Conservation (phyloP, 64 coral and sea anemone genomes). For the Porites lutea region DNA sequence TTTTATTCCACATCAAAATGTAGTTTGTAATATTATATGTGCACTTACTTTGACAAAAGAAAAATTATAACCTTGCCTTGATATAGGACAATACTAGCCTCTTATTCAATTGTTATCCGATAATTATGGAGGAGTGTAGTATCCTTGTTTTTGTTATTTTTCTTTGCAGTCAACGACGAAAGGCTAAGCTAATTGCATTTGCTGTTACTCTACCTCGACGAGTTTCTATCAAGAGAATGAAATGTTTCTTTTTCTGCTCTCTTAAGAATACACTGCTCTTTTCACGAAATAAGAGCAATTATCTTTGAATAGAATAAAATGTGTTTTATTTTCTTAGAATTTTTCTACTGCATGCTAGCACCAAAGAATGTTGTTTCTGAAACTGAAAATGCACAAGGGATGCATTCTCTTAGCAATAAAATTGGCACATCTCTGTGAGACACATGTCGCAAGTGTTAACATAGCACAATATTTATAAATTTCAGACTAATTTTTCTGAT, state of each 20-base stretch:
- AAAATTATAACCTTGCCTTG: slow-evolving; percentile 42
- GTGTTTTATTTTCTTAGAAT: neutral
- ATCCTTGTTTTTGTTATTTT: slow-evolving; percentile 24
- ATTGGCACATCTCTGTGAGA: neutral
- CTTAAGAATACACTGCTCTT: neutral
- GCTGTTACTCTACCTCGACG: neutral
- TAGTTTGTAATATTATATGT: neutral
- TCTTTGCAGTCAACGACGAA: slow-evolving; percentile 24
- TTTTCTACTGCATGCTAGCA: neutral
- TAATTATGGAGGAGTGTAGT: slow-evolving; percentile 4
- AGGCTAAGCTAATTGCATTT: neutral
- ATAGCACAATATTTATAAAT: slow-evolving; percentile 40
- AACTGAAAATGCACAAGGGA: no score
- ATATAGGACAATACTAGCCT: slow-evolving; percentile 32
- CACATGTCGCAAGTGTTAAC: slow-evolving; percentile 20
- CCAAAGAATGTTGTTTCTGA: neutral
- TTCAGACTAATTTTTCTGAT: slow-evolving; percentile 25
- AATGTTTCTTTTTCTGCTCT: neutral
- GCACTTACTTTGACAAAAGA: slow-evolving; percentile 33
- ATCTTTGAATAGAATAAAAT: slow-evolving; percentile 12
- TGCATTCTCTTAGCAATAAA: neutral
- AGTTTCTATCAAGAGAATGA: neutral
- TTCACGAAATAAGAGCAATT: neutral
- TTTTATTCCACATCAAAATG: neutral
- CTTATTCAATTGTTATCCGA: slow-evolving; percentile 38